These are phyloP conservation scores for Hyposoter didymator DNA, from an alignment of 2,888 invertebrate genomes.

Conservation along the genomic window DNA sequence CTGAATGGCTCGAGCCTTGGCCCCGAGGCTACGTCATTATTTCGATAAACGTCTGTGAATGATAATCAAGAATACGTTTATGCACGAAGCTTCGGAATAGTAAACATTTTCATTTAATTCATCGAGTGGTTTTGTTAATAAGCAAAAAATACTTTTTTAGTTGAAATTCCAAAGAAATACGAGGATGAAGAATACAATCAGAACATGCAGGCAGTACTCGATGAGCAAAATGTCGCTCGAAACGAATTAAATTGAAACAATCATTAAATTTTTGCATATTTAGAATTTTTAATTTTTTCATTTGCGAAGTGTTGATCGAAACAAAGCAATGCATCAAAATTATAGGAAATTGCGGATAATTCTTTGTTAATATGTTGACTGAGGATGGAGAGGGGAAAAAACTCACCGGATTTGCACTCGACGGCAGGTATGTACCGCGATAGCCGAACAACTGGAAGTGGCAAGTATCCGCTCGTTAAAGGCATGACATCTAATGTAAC, in stretches of 20 bases:
- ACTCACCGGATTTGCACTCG: conserved; percentile 81
- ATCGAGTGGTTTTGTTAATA: neutral
- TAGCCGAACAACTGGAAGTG: conserved; percentile 93
- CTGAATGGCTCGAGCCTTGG: conserved; percentile 95
- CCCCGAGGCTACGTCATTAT: conserved; percentile 84
- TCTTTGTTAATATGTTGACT: neutral
- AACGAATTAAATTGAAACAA: too few species aligned
- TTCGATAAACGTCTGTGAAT: conserved; percentile 83
- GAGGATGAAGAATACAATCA: too few species aligned
- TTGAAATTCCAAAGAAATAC: too few species aligned
- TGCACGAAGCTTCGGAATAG: neutral
- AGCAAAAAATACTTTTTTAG: too few species aligned
- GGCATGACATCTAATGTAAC: conserved; percentile 97
- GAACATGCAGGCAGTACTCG: too few species aligned
- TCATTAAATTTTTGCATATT: neutral
- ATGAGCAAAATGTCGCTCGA: too few species aligned
- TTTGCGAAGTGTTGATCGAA: neutral
- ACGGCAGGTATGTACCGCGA: conserved; percentile 93
- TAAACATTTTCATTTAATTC: neutral
- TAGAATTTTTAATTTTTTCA: neutral
- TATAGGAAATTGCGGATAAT: neutral
- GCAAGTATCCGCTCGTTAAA: conserved; percentile 94
- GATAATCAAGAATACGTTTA: neutral
- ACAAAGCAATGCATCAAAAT: neutral
- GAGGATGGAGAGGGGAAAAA: neutral